Evolutionary conservation across 2,888 invertebrate species (phyloP), one percentile per base, ranked within the genome.

Genomic region (Chymomyza procnemis): DNA sequence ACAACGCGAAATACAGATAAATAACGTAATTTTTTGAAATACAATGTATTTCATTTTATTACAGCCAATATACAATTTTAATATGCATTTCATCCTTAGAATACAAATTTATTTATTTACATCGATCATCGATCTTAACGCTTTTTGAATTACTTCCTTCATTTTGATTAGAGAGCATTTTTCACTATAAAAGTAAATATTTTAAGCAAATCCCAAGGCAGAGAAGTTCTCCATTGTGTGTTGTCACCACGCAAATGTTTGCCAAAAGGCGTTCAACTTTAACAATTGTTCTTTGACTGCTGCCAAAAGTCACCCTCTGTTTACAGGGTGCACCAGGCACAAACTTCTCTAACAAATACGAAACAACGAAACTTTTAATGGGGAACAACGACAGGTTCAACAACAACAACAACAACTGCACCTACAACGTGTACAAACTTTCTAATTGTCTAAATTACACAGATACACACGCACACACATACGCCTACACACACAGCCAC

Each of bases 371-470:
- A 61, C 61, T 61, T 81, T 67, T 41, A 41, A 48, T 46, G 55
- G 30, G 55, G 46, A 47, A 50, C 66, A 64, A 58, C 48, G 46
- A 57, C 46, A 57, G 30, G 47, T 26, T 26, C 26, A 26, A 26
- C 26, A 4, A 41, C 64, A 72, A 72, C 70, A 68, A 68, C 46
- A 61, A 64, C 62, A 46, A 46, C 54, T 69, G 69, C 54, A 65
- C 70, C 66, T 70, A 68, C 72, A 57, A 71, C 69, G 70, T 41
- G 76, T 62, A 67, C 41, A 67, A 81, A 81, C 75, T 82, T 82
- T 82, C 75, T 82, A 85, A 82, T 82, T 81, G 81, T 82, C 82
- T 77, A 64, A 85, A 85, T 75, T 78, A 71, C 70, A 84, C 19
- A 18, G 50, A 50, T n/a, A 50, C 12, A 41, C 34, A 3, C 9